Conservation (phyloP, 2,888 invertebrate species). For the Labia minor region DNA sequence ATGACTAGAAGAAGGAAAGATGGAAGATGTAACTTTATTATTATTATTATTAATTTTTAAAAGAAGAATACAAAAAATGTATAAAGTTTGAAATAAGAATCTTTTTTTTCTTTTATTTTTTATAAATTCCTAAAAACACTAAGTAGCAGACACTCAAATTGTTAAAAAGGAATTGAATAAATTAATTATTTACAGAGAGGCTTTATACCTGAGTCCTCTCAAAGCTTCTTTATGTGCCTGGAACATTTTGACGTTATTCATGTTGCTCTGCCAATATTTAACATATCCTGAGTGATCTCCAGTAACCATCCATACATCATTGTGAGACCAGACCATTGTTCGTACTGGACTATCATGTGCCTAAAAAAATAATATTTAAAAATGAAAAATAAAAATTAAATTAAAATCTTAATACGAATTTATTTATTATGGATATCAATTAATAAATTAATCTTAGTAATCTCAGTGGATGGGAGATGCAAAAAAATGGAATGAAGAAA, state of each 20-base stretch:
- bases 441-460: background rate
- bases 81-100: too few relatives aligned
- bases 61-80: too few relatives aligned
- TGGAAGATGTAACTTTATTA: too few relatives aligned
- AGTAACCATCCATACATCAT: constrained; percentile 99
- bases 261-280: constrained; percentile 99
- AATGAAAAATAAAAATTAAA: too few relatives aligned
- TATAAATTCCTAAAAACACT: too few relatives aligned
- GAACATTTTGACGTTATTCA: constrained; percentile 99
- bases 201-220: constrained; percentile 84
- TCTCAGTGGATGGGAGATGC: too few relatives aligned
- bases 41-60: too few relatives aligned
- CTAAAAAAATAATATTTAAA: constrained; percentile 40
- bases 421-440: background rate
- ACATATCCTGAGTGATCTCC: constrained; percentile 98
- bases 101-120: too few relatives aligned
- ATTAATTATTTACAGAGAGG: background rate
- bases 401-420: background rate
- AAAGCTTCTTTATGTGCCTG: constrained; percentile 99
- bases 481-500: too few relatives aligned
- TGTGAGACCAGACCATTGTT: constrained; percentile 99
- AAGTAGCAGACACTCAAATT: background rate
- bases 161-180: background rate
- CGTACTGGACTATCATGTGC: constrained; percentile 99
- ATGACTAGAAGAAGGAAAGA: too few relatives aligned